A percentile compares a stretch with the other conserved stretches of the same genome.
Evolutionary conservation across 2,113 vertebrate genomes (phyloP).

Genomic region (Nyctereutes procyonoides): DNA sequence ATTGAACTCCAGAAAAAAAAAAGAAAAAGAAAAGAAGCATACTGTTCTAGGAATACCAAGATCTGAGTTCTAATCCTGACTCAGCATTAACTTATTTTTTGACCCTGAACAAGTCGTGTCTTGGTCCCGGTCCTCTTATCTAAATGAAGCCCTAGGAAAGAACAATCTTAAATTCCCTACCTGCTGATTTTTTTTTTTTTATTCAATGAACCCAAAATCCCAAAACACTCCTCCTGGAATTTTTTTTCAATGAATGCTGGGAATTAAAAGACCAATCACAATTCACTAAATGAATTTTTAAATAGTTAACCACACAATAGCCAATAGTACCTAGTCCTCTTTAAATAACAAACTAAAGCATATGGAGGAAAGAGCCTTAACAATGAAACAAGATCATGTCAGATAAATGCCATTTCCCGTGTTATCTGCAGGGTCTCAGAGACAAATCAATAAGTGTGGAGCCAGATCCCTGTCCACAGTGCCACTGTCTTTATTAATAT

Average conservation of each 20-base stretch:
- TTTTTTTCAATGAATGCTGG: neutral
- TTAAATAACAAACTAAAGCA: slow-evolving; percentile 54
- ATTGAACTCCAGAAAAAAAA: no score
- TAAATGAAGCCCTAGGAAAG: neutral
- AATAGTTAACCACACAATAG: slow-evolving; percentile 66
- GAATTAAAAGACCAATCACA: slow-evolving; percentile 59
- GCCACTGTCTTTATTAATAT: slow-evolving; percentile 73
- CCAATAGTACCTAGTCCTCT: slow-evolving; percentile 2
- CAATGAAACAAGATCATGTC: slow-evolving; percentile 63
- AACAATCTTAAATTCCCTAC: neutral
- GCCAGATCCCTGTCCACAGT: slow-evolving; percentile 69
- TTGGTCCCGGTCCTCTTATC: neutral
- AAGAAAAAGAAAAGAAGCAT: neutral
- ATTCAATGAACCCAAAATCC: neutral
- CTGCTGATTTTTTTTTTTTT: neutral
- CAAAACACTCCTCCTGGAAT: neutral
- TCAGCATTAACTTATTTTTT: neutral
- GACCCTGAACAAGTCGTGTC: neutral
- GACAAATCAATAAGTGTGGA: slow-evolving; percentile 78
- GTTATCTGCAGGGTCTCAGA: slow-evolving; percentile 66
- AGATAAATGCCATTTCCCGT: slow-evolving; percentile 74
- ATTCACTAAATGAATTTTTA: slow-evolving; percentile 25
- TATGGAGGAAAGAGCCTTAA: neutral
- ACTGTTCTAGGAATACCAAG: neutral
- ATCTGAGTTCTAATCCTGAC: neutral